Conservation (phyloP, 1,140 invertebrate species). For the Cheumatopsyche charites region DNA sequence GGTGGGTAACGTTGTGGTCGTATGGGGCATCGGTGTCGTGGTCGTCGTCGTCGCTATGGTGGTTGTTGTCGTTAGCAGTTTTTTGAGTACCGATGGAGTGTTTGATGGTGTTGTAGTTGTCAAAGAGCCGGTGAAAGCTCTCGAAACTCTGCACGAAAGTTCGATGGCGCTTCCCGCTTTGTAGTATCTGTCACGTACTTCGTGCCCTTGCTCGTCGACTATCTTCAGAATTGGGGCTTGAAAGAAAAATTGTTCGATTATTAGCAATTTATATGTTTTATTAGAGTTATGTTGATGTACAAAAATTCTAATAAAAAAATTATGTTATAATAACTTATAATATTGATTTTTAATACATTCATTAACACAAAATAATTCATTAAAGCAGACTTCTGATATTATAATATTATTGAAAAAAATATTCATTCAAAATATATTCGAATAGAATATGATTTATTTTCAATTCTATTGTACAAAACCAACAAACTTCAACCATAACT, state of each 20-base stretch:
- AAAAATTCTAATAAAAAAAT: too few species aligned
- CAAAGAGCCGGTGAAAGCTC: constrained; percentile 50
- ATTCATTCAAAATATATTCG: too few species aligned
- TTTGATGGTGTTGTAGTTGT: constrained; percentile 52
- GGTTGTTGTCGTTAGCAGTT: constrained; percentile 24
- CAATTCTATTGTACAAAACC: too few species aligned
- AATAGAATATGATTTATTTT: too few species aligned
- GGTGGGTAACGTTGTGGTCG: neutral
- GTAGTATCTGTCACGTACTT: constrained; percentile 73
- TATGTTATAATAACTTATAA: too few species aligned
- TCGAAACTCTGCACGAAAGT: constrained; percentile 66
- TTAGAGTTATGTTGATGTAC: too few species aligned
- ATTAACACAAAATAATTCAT: too few species aligned
- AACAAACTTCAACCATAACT: too few species aligned
- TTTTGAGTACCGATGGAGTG: constrained; percentile 17
- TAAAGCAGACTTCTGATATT: too few species aligned
- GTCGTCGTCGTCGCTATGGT: constrained; percentile 29
- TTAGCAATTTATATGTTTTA: neutral
- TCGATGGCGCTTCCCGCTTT: constrained; percentile 75
- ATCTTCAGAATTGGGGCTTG: constrained; percentile 70
- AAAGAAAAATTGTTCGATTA: neutral
- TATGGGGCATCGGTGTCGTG: constrained; percentile 28
- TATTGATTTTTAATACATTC: too few species aligned
- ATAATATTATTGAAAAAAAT: too few species aligned
- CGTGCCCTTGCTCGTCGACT: constrained; percentile 70